These are phyloP conservation scores for Struthio camelus DNA, from an alignment of 2,113 vertebrate species.

Conservation along the genomic window DNA sequence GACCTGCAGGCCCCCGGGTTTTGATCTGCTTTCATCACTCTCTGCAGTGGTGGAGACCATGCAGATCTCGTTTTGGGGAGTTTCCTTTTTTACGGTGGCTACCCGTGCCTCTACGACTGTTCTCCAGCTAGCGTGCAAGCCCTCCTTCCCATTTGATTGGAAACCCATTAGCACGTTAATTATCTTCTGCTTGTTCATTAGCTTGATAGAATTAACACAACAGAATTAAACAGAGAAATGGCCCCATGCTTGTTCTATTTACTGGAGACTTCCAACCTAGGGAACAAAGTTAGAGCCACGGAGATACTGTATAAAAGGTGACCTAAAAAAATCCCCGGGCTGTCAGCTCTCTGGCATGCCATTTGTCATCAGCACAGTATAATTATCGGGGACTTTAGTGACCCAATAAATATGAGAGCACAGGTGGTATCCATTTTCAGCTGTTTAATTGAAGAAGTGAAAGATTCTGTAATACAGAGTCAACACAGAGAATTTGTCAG, in stretches of 20 bases:
- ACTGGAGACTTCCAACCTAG: neutral
- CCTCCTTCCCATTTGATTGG: neutral
- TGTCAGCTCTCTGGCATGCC: conserved; percentile 18
- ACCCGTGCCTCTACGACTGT: neutral
- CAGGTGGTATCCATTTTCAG: conserved; percentile 72
- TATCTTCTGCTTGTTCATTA: neutral
- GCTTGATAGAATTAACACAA: neutral
- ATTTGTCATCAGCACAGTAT: conserved; percentile 57
- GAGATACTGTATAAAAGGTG: neutral
- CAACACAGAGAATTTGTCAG: conserved; percentile 61
- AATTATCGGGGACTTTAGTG: conserved; percentile 66
- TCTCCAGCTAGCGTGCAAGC: neutral
- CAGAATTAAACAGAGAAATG: neutral
- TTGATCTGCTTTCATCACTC: neutral
- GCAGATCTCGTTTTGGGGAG: neutral
- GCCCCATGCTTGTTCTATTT: neutral
- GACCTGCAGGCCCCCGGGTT: neutral
- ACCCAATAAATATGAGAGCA: conserved; percentile 55
- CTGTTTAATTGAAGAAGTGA: conserved; percentile 72
- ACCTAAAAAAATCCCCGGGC: neutral
- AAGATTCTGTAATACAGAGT: conserved; percentile 53
- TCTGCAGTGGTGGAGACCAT: neutral
- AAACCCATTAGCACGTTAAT: neutral
- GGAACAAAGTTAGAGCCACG: neutral
- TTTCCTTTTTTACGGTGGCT: neutral